phyloP scores from a whole-genome alignment of 1,140 invertebrate species.

The Eupeodes corollae region DNA sequence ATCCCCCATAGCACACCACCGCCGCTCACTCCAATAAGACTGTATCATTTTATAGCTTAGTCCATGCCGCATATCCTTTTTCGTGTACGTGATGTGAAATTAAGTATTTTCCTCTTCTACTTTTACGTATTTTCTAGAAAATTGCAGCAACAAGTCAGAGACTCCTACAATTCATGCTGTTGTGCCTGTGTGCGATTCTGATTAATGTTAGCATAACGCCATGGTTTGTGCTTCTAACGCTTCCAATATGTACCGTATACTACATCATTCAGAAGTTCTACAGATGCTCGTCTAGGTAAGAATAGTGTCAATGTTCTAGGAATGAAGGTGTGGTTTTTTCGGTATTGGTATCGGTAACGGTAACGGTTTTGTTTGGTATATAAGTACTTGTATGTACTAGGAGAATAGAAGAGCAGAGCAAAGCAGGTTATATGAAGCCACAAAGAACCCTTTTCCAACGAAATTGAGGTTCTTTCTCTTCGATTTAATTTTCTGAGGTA shows the following conservation, averaged over 20 bases:
- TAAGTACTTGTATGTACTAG: no score
- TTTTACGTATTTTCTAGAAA: slow-evolving; percentile 48
- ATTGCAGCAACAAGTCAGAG: slow-evolving; percentile 61
- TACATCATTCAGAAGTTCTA: slow-evolving; percentile 60
- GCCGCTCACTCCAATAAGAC: slow-evolving; percentile 9
- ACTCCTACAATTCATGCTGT: slow-evolving; percentile 55
- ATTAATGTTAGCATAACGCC: slow-evolving; percentile 59
- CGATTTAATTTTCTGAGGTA: no score
- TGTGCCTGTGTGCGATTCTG: slow-evolving; percentile 59
- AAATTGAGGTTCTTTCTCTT: no score
- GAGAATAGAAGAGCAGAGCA: no score
- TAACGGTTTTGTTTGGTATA: no score
- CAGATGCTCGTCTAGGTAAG: slow-evolving; percentile 55
- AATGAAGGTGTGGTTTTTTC: no score
- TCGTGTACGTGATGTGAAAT: no score
- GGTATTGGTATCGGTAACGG: no score
- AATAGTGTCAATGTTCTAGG: no score
- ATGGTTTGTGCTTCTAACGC: slow-evolving; percentile 55
- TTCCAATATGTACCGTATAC: slow-evolving; percentile 55
- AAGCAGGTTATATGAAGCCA: no score
- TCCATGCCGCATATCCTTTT: not conserved
- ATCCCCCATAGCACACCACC: not conserved
- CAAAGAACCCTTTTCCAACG: no score
- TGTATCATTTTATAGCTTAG: slow-evolving; percentile 3
- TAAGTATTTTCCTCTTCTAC: no score